Conservation (phyloP, 2,113 vertebrate species). For the Entomyzon cyanotis region DNA sequence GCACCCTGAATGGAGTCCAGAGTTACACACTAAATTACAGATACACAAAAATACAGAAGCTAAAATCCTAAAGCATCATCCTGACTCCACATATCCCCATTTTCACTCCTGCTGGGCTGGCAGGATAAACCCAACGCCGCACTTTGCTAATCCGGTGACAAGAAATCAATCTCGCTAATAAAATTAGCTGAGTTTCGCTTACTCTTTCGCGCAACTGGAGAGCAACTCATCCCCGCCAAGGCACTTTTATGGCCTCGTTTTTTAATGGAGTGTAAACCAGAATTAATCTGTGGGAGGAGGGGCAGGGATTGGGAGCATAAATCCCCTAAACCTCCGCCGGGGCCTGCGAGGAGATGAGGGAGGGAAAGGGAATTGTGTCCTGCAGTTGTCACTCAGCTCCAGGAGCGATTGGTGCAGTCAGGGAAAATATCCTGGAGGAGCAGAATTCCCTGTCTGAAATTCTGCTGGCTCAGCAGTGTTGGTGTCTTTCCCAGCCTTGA, state of each 20-base stretch:
- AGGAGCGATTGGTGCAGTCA: background rate
- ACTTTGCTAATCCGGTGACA: background rate
- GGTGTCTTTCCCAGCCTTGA: accelerated
- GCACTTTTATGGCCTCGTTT: constrained; percentile 51
- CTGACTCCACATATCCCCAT: background rate
- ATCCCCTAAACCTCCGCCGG: background rate
- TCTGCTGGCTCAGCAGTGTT: background rate
- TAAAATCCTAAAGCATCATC: too few relatives aligned
- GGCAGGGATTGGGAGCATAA: background rate
- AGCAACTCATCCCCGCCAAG: constrained; percentile 11
- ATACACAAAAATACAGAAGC: too few relatives aligned
- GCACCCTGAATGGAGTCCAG: too few relatives aligned
- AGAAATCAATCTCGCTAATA: constrained; percentile 59
- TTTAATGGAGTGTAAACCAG: constrained; percentile 52
- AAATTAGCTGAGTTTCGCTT: constrained; percentile 32
- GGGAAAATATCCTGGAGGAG: background rate
- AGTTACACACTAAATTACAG: too few relatives aligned
- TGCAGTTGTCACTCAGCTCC: constrained; percentile 24
- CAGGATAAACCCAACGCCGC: background rate
- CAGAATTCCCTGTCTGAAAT: background rate
- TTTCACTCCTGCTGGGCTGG: background rate
- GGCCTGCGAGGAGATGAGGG: background rate
- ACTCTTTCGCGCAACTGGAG: constrained; percentile 14
- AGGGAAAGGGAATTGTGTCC: constrained; percentile 31
- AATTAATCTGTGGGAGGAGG: constrained; percentile 12